Evolutionary conservation across 2,888 invertebrate genomes (phyloP), one percentile per base, ranked within the genome.

Genomic region (Lymantria monacha): DNA sequence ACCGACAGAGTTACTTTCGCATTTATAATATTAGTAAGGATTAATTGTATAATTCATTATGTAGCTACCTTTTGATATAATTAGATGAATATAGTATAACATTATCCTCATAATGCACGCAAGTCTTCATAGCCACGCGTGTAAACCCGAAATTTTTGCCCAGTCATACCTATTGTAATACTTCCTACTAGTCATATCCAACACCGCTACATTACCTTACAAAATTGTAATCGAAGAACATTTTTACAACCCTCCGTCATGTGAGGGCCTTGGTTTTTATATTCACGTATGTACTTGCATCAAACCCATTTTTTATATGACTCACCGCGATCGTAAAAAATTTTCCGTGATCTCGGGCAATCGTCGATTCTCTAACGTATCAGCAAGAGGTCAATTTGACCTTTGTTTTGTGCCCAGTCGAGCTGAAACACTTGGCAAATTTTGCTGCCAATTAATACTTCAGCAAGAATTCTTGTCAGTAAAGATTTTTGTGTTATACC

Each of bases 281-380:
- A 31, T 36, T 30, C 12, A 3, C 30, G 22, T 42, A 51, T 48
- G 56, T 61, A 53, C 57, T 57, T 61, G 52, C 41, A 52, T 31
- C 54, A 43, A 52, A 49, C 33, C 48, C 53, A 30, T 42, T 61
- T 22, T 63, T 60, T 57, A 56, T 59, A 44, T 63, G 50, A 48
- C 51, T 48, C 45, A 47, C 42, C 37, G 44, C 45, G 22, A 45
- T 59, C 46, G 44, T 48, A 53, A 44, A 45, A 45, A 60, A 53
- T 54, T 54, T 56, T 64, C 55, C 37, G 59, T 22, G 46, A 30
- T 12, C 40, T 9, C 31, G 45, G 48, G 30, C 44, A 41, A 12
- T 13, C 42, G 10, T 44, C 10, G 44, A 14, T 44, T 9, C 37
- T 50, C 42, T 14, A 46, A 37, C 42, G 48, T 33, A 49, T 49